These are phyloP conservation scores for Scatophagus argus DNA, from an alignment of 2,113 vertebrate genomes.

Conservation along the genomic window DNA sequence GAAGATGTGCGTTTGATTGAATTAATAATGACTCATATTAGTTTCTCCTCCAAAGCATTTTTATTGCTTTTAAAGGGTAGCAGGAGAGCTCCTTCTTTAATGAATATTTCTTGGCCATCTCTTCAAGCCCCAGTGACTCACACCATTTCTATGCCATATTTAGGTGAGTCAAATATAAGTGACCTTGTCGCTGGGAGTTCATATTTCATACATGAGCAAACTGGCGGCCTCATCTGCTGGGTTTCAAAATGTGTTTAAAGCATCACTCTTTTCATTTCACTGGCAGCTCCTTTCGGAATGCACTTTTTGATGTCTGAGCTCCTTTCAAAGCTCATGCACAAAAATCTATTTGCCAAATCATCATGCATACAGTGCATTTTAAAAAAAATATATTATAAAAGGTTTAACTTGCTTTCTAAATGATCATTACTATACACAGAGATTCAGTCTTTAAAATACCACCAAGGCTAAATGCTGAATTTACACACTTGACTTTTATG, in stretches of 20 bases:
- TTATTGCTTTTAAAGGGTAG: conserved; percentile 28
- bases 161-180: conserved; percentile 71
- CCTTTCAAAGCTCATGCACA: not conserved
- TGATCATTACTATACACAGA: not conserved
- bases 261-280: conserved; percentile 11
- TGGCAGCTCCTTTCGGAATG: not conserved
- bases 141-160: conserved; percentile 60
- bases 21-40: conserved; percentile 53
- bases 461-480: not conserved
- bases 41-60: conserved; percentile 44
- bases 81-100: conserved; percentile 34
- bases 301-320: not conserved
- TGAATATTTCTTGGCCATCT: conserved; percentile 47
- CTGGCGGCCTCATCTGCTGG: conserved; percentile 48
- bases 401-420: not conserved
- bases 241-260: conserved; percentile 33
- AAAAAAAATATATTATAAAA: not conserved
- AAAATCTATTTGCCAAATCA: not conserved
- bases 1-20: conserved; percentile 35
- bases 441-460: not conserved
- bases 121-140: conserved; percentile 47
- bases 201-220: conserved; percentile 72
- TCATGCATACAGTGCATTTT: not conserved
- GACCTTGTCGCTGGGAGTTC: conserved; percentile 70
- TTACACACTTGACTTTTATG: not conserved